Conservation (phyloP, 2,113 vertebrate genomes). For the Camelus bactrianus region DNA sequence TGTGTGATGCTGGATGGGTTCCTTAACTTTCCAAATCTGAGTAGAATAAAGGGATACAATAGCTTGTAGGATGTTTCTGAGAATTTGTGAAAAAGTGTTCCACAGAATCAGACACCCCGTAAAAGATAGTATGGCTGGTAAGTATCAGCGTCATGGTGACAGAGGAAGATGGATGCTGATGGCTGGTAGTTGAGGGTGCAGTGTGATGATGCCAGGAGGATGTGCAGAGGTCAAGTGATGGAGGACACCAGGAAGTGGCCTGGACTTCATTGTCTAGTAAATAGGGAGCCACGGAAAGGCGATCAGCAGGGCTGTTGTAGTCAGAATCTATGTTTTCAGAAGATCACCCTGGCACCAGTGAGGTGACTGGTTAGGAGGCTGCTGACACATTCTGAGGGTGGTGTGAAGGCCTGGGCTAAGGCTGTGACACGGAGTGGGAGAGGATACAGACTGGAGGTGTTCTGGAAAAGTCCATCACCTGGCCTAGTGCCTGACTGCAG, state of each 20-base stretch:
- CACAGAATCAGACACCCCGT: neutral
- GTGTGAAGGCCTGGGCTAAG: neutral
- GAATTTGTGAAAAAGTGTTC: neutral
- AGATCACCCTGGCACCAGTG: neutral
- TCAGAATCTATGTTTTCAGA: neutral
- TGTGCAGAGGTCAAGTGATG: neutral
- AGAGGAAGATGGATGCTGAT: neutral
- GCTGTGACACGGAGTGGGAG: neutral
- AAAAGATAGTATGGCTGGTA: neutral
- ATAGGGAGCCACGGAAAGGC: neutral
- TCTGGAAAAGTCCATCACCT: neutral
- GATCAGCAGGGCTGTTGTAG: neutral
- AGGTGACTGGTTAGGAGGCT: neutral
- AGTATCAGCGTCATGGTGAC: neutral
- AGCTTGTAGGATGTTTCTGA: neutral
- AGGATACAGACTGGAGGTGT: neutral
- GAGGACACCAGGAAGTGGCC: neutral
- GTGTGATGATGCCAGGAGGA: neutral
- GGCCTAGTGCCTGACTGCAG: no score
- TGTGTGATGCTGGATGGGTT: neutral
- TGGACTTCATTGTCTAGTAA: neutral
- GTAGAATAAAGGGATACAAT: neutral
- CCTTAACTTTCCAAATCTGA: conserved; percentile 7
- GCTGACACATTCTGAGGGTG: neutral
- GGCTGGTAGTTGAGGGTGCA: neutral